Conservation (phyloP, 92 coral and sea anemone genomes). For the Phenganax stokvisi region DNA sequence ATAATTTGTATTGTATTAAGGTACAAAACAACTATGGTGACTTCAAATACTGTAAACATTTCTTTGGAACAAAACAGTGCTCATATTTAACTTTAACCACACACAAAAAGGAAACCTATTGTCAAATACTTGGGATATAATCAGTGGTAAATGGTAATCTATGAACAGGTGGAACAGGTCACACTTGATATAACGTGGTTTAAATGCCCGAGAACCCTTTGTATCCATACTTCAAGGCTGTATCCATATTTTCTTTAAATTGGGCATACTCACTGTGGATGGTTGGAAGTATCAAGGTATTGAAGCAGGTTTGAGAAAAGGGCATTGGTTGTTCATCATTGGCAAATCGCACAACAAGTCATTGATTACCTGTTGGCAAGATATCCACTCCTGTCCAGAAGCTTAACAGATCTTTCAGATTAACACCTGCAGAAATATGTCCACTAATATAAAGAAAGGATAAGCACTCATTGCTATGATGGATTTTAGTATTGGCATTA, state of each 20-base stretch:
- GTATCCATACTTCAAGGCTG: constrained; percentile 27
- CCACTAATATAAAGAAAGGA: neutral
- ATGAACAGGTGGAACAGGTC: neutral
- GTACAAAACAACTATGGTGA: neutral
- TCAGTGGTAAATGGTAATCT: neutral
- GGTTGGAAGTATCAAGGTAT: constrained; percentile 12
- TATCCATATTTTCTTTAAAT: constrained; percentile 25
- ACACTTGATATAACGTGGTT: neutral
- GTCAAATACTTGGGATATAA: neutral
- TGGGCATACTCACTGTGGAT: constrained; percentile 4
- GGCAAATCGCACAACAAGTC: constrained; percentile 12
- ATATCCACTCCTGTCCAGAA: constrained; percentile 9
- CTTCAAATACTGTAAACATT: neutral
- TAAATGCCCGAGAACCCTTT: constrained; percentile 25
- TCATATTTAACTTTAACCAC: neutral
- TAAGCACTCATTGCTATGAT: neutral
- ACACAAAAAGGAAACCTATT: neutral
- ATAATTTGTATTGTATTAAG: neutral
- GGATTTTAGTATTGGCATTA: neutral
- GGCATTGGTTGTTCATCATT: constrained; percentile 7
- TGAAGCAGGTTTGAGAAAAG: constrained; percentile 19
- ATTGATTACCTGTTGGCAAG: constrained; percentile 3
- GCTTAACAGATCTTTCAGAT: constrained; percentile 15
- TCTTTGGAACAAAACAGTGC: neutral
- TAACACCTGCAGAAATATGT: constrained; percentile 1